Percentiles rank a stretch among this genome's conserved stretches.
phyloP scores from a whole-genome alignment of 2,888 invertebrate species.

The Osmoderma eremita region DNA sequence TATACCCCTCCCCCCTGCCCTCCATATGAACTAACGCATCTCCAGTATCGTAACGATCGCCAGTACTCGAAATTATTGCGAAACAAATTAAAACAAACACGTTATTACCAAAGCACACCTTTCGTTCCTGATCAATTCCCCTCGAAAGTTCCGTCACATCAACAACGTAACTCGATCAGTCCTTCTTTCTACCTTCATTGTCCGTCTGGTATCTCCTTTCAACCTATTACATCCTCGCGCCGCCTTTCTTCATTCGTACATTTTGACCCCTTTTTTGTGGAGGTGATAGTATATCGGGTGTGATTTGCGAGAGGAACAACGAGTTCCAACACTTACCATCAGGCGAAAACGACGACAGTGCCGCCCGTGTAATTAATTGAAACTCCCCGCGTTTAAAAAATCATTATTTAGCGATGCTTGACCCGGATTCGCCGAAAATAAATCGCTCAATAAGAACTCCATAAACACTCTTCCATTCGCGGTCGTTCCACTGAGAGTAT shows the following conservation, averaged over 20 bases:
- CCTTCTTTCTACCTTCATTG: not conserved
- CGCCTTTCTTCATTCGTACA: not conserved
- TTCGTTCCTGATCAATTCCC: slow-evolving; percentile 2
- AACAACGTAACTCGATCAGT: not conserved
- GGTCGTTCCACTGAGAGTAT: not conserved
- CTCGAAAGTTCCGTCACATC: slow-evolving; percentile 12
- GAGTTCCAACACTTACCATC: not conserved
- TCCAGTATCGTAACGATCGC: too few species aligned
- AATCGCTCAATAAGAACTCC: slow-evolving; percentile 28
- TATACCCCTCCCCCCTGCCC: too few species aligned
- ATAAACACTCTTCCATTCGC: slow-evolving; percentile 22
- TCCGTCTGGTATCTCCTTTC: not conserved
- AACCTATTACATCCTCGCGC: not conserved
- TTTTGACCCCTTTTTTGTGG: not conserved
- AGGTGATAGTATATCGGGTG: not conserved
- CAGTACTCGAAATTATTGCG: too few species aligned
- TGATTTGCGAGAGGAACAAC: not conserved
- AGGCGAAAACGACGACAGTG: not conserved
- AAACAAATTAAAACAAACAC: not conserved
- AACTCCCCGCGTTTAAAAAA: slow-evolving; percentile 24
- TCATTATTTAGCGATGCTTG: slow-evolving; percentile 35
- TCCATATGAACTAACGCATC: too few species aligned
- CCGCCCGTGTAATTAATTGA: slow-evolving; percentile 27
- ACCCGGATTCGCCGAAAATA: slow-evolving; percentile 24
- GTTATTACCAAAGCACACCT: slow-evolving; percentile 19